phyloP scores from a whole-genome alignment of 2,113 vertebrate genomes.

The Cardinalis cardinalis region DNA sequence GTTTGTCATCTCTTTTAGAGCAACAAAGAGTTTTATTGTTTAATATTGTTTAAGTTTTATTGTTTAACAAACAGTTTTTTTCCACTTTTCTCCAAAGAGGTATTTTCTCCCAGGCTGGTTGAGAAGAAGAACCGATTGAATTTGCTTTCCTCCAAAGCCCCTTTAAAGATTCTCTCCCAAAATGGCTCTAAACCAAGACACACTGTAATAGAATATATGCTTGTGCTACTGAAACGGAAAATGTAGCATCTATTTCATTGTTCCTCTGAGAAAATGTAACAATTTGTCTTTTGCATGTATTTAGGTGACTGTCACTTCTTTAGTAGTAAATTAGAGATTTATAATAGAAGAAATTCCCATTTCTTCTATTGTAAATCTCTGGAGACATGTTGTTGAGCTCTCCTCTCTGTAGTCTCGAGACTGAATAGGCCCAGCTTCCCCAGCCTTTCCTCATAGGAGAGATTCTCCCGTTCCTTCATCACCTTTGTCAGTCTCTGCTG shows the following conservation, averaged over 20 bases:
- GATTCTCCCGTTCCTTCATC: neutral
- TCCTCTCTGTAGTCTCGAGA: neutral
- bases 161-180: no score
- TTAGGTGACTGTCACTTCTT: neutral
- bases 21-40: no score
- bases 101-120: no score
- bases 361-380: neutral
- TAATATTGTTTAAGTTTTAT: no score
- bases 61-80: no score
- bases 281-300: neutral
- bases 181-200: neutral
- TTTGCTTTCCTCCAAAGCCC: no score
- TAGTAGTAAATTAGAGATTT: neutral
- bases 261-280: neutral
- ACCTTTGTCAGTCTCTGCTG: neutral
- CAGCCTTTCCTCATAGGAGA: neutral
- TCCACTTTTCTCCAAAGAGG: no score
- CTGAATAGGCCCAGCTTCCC: neutral
- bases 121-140: no score
- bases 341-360: neutral
- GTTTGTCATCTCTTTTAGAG: no score
- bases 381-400: neutral
- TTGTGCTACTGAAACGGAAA: neutral
- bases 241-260: neutral
- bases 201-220: neutral